Percentiles rank a stretch among this genome's conserved stretches.
phyloP scores from a whole-genome alignment of 2,113 vertebrate genomes.

The Erythrocebus patas region DNA sequence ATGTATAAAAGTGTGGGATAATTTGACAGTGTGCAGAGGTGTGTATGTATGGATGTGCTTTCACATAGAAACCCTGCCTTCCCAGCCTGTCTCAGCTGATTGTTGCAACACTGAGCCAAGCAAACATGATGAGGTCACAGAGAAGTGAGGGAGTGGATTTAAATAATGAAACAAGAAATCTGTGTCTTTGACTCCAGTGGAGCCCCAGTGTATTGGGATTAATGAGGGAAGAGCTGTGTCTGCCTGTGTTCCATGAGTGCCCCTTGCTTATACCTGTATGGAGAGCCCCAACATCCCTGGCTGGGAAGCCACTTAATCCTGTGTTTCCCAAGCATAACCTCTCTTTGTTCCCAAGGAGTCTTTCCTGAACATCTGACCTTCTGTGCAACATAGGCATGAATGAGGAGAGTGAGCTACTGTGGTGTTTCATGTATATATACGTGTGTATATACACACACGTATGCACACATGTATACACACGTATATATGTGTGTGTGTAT shows the following conservation, averaged over 20 bases:
- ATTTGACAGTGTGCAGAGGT: neutral
- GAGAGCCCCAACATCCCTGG: neutral
- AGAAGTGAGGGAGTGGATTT: neutral
- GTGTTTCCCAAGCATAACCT: neutral
- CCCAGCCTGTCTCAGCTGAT: neutral
- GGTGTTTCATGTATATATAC: no score
- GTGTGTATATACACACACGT: no score
- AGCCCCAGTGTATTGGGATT: neutral
- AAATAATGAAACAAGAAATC: neutral
- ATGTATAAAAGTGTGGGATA: neutral
- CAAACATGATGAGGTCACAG: neutral
- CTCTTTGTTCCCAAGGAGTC: neutral
- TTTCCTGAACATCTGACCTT: neutral
- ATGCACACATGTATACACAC: no score
- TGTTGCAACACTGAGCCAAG: neutral
- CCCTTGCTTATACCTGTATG: neutral
- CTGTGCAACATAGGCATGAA: neutral
- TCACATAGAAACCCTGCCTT: neutral
- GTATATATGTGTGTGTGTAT: no score
- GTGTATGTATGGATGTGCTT: rapidly evolving
- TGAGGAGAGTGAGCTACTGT: neutral
- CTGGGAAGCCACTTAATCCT: neutral
- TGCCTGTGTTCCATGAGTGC: neutral
- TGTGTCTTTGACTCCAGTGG: neutral
- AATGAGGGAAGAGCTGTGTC: neutral